phyloP scores from a whole-genome alignment of 2,797 vertebrate genomes.

The Thaleichthys pacificus region DNA sequence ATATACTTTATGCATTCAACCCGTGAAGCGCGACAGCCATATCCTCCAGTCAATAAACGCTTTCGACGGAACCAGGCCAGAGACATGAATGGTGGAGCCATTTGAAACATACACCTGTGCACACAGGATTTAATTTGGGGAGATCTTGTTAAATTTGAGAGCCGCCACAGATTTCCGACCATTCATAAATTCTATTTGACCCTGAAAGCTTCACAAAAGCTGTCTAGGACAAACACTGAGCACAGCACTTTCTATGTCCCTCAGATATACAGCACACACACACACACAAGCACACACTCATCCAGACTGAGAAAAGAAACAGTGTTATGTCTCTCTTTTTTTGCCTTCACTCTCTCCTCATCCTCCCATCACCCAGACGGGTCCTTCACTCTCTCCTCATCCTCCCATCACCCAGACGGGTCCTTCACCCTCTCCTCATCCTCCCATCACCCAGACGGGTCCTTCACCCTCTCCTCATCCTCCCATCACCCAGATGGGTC shows the following conservation, averaged over 20 bases:
- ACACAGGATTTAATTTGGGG: conserved; percentile 38
- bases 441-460: neutral
- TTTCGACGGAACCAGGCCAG: conserved; percentile 22
- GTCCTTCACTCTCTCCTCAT: too few species aligned
- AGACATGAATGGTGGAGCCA: conserved; percentile 12
- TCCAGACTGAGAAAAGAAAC: neutral
- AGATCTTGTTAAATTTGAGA: conserved; percentile 35
- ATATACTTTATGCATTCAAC: conserved; percentile 6
- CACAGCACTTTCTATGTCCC: conserved; percentile 20
- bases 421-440: too few species aligned
- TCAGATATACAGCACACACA: neutral
- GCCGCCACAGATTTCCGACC: conserved; percentile 35
- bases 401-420: neutral
- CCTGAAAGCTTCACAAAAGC: conserved; percentile 16
- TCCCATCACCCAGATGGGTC: neutral
- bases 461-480: too few species aligned
- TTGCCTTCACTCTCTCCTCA: neutral
- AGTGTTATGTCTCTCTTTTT: conserved; percentile 4
- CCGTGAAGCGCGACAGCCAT: neutral
- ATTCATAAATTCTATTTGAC: conserved; percentile 33
- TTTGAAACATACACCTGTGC: conserved; percentile 41
- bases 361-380: conserved; percentile 1
- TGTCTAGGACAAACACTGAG: conserved; percentile 13
- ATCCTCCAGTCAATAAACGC: conserved; percentile 22
- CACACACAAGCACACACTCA: neutral